Evolutionary conservation across 1,140 invertebrate species (phyloP), one percentile per base, ranked within the genome.

Genomic region (Philopotamus ludificatus): DNA sequence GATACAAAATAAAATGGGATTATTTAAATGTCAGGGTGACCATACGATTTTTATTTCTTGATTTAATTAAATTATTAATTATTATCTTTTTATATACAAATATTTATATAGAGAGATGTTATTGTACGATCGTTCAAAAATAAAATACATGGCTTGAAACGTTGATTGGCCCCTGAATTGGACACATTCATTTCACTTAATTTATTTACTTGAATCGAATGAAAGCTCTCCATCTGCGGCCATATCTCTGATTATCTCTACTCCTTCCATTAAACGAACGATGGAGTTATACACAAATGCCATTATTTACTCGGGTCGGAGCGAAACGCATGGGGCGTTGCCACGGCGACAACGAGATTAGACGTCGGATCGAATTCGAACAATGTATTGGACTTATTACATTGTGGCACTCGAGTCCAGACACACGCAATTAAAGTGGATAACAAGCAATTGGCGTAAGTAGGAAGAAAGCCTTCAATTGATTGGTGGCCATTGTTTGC

Each of bases 381-480:
- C 12, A 4, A 34, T 34, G 4, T 12, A 34, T 34, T 34, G 4
- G 4, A 34, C 12, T 34, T 4, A 7, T 4, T 34, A 34, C 12
- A 12, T 34, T 34, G 28, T 4, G 28, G 28, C 4, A 12, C 4
- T 34, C 12, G 12, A 34, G 28, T 7, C 12, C 4, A 34, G 12
- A 7, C 4, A 12, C 12, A 4, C 28, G 12, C 28, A 12, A 12
- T 47, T 16, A 15, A 15, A 45, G 39, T 20, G 57, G 42, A 47
- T 47, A 47, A 47, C 44, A n/a, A n/a, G n/a, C 23, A 60, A 60
- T 60, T 60, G 18, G 21, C 9, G 47, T 23, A 60, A 60, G 57
- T 26, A 44, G 57, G 57, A 60, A 47, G 57, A 60, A 60, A 60
- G 44, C 39, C 44, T 60, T 47, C 57, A 60, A 60, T 60, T 60